Conservation (phyloP, 2,888 invertebrate species). For the Trilocha varians region DNA sequence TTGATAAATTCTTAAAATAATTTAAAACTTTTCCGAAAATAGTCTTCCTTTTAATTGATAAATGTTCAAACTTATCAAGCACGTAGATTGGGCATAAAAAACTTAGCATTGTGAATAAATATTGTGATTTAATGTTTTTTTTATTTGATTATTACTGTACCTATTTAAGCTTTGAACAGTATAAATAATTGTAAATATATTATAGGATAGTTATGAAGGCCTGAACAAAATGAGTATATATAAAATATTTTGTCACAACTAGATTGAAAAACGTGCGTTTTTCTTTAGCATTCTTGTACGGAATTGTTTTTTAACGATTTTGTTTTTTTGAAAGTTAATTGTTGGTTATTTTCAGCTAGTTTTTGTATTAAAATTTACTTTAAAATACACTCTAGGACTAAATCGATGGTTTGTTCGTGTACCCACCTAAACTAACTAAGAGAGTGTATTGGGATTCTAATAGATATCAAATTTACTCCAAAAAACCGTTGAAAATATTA, state of each 20-base stretch:
- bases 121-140: constrained; percentile 28
- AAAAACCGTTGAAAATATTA: constrained; percentile 8
- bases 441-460: too few species aligned
- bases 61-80: constrained; percentile 17
- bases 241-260: constrained; percentile 57
- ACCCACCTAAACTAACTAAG: too few species aligned
- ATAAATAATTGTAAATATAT: constrained; percentile 50
- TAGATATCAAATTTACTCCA: too few species aligned
- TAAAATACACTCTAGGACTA: too few species aligned
- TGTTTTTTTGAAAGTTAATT: too few species aligned
- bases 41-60: constrained; percentile 8
- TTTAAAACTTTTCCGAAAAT: not conserved
- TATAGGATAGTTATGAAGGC: constrained; percentile 55
- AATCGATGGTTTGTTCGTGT: too few species aligned
- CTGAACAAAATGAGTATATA: constrained; percentile 34
- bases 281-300: too few species aligned
- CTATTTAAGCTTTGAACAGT: constrained; percentile 5
- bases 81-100: constrained; percentile 40
- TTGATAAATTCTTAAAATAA: too few species aligned
- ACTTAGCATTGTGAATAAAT: constrained; percentile 28
- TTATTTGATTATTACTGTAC: constrained; percentile 8
- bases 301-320: too few species aligned
- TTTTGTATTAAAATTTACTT: too few species aligned
- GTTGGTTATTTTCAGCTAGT: too few species aligned
- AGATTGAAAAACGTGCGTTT: too few species aligned